Evolutionary conservation across 2,113 vertebrate species (phyloP), one percentile per base, ranked within the genome.

Genomic region (Pterocles gutturalis): DNA sequence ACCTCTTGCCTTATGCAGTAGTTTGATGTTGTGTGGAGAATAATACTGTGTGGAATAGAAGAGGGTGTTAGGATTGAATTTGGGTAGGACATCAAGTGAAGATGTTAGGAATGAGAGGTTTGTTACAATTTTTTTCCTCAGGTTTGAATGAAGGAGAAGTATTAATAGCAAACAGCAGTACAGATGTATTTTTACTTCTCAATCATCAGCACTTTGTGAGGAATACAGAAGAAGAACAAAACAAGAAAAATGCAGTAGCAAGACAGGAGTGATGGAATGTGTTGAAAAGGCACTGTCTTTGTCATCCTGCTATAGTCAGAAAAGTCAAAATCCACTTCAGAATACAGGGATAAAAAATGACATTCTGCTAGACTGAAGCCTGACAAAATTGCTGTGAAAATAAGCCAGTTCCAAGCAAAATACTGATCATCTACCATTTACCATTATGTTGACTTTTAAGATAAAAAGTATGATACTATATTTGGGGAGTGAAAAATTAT

Each of bases 291-390:
- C 48, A 45, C 12, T 38, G 31, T 38, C 62, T 90, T 71, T 89
- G 43, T 38, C 43, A 60, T 72, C 66, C 69, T 71, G 24, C 53
- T 79, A 1, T 53, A 85, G 70, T 85, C 57, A 87, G 73, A 85
- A 70, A 93, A 93, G 87, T 83, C 61, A 83, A 89, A 93, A 91
- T 91, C 13, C 51, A 28, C 69, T 64, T 89, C 65, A 83, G 45
- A 94, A 71, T 67, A 34, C 18, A 60, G 38, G 53, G 87, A 31
- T 91, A 67, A 93, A 86, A 94, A 75, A 73, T 33, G 25, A 46
- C 55, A 55, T 41, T 60, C 24, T 69, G 33, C 34, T 76, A 85
- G 84, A 91, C 73, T 89, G 77, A 66, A 85, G 14, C 26, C 61
- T 91, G 78, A 87, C 70, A 85, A 64, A 87, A 82, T 71, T 87